These are phyloP conservation scores for Hypsopygia costalis DNA, from an alignment of 2,888 invertebrate genomes.

Conservation along the genomic window DNA sequence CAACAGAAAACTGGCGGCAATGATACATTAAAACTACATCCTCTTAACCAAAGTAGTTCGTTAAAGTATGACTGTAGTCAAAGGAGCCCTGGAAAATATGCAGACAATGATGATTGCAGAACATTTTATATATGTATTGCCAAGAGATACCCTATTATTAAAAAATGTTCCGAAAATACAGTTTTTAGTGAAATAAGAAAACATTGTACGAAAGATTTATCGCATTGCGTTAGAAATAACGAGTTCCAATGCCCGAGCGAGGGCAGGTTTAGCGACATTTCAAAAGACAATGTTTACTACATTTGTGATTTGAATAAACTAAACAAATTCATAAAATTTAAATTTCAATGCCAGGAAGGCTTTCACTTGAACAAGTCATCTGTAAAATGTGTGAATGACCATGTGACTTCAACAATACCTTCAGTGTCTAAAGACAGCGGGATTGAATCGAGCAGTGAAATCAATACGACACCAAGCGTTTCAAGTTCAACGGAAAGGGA, in stretches of 20 bases:
- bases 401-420: slow-evolving; percentile 17
- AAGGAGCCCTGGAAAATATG: slow-evolving; percentile 56
- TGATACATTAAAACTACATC: not conserved
- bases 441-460: slow-evolving; percentile 23
- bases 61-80: slow-evolving; percentile 34
- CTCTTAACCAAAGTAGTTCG: not conserved
- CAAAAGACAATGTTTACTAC: slow-evolving; percentile 59
- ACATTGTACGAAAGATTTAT: slow-evolving; percentile 66
- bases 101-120: slow-evolving; percentile 68
- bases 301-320: slow-evolving; percentile 53
- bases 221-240: slow-evolving; percentile 65
- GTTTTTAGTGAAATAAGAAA: slow-evolving; percentile 66
- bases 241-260: slow-evolving; percentile 66
- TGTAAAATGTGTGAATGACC: slow-evolving; percentile 40
- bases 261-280: slow-evolving; percentile 58
- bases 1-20: not conserved
- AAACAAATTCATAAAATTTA: slow-evolving; percentile 46
- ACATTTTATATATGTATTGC: slow-evolving; percentile 76
- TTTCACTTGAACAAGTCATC: slow-evolving; percentile 50
- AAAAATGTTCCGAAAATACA: slow-evolving; percentile 56
- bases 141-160: slow-evolving; percentile 36
- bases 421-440: slow-evolving; percentile 7
- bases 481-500: slow-evolving; percentile 14
- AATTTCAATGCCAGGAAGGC: slow-evolving; percentile 55
- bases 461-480: slow-evolving; percentile 18